phyloP scores from a whole-genome alignment of 2,888 invertebrate species.

The Drosophila rubida region DNA sequence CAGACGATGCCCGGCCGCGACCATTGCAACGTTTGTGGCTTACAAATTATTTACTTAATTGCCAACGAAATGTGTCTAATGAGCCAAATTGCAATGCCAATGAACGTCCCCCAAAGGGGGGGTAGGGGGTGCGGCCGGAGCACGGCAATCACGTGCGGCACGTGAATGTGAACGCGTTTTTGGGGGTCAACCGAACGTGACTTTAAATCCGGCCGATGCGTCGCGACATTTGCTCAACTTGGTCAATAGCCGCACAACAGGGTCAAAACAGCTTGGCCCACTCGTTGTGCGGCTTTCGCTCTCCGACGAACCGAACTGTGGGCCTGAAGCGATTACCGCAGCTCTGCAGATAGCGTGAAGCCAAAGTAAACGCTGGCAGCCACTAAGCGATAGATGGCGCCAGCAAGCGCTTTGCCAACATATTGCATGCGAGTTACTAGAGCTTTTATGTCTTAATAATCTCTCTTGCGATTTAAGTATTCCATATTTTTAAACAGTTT shows the following conservation, averaged over 20 bases:
- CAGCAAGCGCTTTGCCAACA: not conserved
- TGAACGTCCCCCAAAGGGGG: slow-evolving; percentile 49
- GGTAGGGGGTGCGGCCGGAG: not conserved
- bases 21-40: slow-evolving; percentile 73
- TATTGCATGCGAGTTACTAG: no score
- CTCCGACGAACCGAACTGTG: no score
- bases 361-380: not conserved
- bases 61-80: slow-evolving; percentile 81
- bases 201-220: slow-evolving; percentile 37
- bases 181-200: slow-evolving; percentile 36
- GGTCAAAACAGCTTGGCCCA: not conserved
- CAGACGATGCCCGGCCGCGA: slow-evolving; percentile 54
- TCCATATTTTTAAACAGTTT: no score
- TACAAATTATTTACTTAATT: slow-evolving; percentile 83
- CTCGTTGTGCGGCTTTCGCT: not conserved
- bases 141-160: not conserved
- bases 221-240: slow-evolving; percentile 4
- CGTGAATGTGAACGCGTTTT: slow-evolving; percentile 5
- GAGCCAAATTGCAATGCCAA: slow-evolving; percentile 76
- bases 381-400: not conserved
- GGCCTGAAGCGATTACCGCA: no score
- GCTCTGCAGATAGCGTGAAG: no score
- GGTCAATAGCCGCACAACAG: slow-evolving; percentile 3
- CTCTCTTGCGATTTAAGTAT: no score
- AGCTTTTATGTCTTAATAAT: no score